Percentiles rank a stretch among this genome's conserved stretches.
Conservation (phyloP, 2,113 vertebrate species). For the Phylloscopus trochiloides region DNA sequence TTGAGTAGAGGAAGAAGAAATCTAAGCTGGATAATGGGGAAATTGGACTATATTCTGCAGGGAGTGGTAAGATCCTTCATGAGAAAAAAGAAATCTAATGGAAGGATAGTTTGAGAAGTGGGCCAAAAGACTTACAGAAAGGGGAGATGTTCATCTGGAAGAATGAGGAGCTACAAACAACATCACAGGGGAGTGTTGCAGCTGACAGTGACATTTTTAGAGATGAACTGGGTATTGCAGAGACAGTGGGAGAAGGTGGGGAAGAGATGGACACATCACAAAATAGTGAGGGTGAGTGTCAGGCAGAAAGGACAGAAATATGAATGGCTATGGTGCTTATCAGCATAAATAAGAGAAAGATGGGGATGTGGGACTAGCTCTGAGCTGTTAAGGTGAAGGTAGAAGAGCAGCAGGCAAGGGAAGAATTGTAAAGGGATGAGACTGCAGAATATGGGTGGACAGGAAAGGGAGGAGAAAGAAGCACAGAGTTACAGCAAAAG, state of each 20-base stretch:
- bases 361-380: not conserved
- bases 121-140: not conserved
- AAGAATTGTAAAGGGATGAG: not conserved
- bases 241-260: not conserved
- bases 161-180: not conserved
- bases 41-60: not conserved
- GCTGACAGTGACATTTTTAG: not conserved
- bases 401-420: not conserved
- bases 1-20: not conserved
- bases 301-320: not conserved
- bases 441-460: not conserved
- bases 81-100: not conserved
- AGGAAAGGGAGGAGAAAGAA: not conserved
- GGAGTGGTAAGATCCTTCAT: not conserved
- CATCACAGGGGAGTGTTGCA: not conserved
- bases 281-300: not conserved
- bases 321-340: not conserved
- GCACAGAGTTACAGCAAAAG: not conserved
- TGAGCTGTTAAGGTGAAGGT: not conserved
- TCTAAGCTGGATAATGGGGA: not conserved
- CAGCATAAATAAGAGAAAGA: not conserved
- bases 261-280: not conserved
- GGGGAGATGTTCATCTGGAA: not conserved
- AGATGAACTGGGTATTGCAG: not conserved
- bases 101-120: not conserved